These are phyloP conservation scores for Taxidea taxus DNA, from an alignment of 2,113 vertebrate species.

Conservation along the genomic window DNA sequence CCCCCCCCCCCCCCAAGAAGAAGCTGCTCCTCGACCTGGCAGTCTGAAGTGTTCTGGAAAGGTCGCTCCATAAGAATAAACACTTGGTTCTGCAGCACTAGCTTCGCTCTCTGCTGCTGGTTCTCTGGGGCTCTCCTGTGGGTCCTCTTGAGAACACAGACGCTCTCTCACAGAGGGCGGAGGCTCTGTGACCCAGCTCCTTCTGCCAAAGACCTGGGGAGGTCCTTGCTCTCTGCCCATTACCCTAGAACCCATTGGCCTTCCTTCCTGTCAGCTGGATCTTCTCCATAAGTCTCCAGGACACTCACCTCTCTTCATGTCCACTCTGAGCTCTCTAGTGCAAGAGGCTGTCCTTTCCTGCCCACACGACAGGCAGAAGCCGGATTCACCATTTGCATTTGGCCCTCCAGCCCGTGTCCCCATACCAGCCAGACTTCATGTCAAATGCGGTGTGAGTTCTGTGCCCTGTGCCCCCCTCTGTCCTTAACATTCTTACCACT, in stretches of 20 bases:
- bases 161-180: no score
- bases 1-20: not conserved
- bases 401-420: not conserved
- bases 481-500: not conserved
- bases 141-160: no score
- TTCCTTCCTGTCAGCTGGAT: not conserved
- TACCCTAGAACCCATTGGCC: fast-evolving
- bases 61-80: not conserved
- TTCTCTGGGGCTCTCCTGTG: fast-evolving
- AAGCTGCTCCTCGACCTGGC: not conserved
- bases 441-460: not conserved
- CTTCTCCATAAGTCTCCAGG: not conserved
- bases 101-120: not conserved
- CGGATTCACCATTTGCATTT: not conserved
- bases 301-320: not conserved
- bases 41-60: not conserved
- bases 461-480: fast-evolving
- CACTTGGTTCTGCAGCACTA: not conserved
- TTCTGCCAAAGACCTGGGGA: fast-evolving
- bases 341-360: not conserved
- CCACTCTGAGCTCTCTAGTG: fast-evolving
- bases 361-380: not conserved
- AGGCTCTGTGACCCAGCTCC: not conserved
- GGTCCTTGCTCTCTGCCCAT: fast-evolving
- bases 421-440: not conserved